Evolutionary conservation across 1,140 invertebrate species (phyloP).

Genomic region (Drosophila elegans): DNA sequence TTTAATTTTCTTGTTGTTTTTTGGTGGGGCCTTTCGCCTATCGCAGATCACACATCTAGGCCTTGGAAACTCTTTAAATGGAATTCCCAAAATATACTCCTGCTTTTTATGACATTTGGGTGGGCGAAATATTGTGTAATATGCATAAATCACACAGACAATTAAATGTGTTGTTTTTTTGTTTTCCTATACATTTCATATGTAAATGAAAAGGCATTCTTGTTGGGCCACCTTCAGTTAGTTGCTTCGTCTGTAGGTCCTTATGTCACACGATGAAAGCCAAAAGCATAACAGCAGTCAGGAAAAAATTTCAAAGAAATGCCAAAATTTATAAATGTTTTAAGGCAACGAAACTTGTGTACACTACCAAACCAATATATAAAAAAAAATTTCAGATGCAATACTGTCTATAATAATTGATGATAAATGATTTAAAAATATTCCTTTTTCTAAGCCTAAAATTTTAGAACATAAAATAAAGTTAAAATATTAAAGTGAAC

Average conservation of each 20-base stretch:
- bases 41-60: constrained; percentile 50
- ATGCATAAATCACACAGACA: constrained; percentile 73
- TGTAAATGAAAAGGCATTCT: constrained; percentile 60
- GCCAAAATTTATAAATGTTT: too few relatives aligned
- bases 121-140: constrained; percentile 44
- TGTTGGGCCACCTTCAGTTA: constrained; percentile 29
- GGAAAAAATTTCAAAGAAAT: not conserved
- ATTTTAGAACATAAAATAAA: too few relatives aligned
- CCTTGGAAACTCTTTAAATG: constrained; percentile 62
- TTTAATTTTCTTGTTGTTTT: constrained; percentile 67
- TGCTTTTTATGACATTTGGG: constrained; percentile 11
- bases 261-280: constrained; percentile 17
- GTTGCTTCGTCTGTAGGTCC: not conserved
- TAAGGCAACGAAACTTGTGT: not conserved
- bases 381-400: too few relatives aligned
- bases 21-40: constrained; percentile 23
- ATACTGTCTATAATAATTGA: too few relatives aligned
- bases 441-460: too few relatives aligned
- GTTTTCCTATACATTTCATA: constrained; percentile 55
- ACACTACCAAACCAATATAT: not conserved
- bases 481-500: too few relatives aligned
- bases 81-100: constrained; percentile 35
- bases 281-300: constrained; percentile 33
- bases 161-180: constrained; percentile 70
- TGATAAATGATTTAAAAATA: too few relatives aligned